phyloP scores from a whole-genome alignment of 1,140 invertebrate genomes.

The Aradophagus sp. region DNA sequence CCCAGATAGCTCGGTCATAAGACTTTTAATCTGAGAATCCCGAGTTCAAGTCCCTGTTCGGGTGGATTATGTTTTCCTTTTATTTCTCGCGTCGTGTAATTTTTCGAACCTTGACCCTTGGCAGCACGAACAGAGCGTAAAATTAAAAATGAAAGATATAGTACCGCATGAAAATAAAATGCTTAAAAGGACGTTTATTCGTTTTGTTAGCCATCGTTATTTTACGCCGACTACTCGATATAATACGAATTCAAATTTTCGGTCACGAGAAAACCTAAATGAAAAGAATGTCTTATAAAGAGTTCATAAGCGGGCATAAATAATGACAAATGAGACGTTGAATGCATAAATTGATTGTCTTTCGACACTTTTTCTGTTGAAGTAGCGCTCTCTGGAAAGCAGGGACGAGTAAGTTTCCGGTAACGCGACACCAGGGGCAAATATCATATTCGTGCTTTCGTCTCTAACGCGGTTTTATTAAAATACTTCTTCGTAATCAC shows the following conservation, averaged over 20 bases:
- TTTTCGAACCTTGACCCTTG: no score
- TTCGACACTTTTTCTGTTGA: conserved; percentile 43
- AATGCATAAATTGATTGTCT: conserved; percentile 54
- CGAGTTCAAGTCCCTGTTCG: conserved; percentile 88
- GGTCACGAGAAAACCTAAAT: no score
- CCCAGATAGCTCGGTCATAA: conserved; percentile 87
- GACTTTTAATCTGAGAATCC: conserved; percentile 87
- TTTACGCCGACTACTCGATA: no score
- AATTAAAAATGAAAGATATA: no score
- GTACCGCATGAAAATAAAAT: no score
- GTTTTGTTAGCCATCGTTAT: no score
- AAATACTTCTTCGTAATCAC: conserved; percentile 52
- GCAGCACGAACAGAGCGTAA: no score
- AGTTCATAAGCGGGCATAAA: conserved; percentile 5
- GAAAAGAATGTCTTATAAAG: neutral
- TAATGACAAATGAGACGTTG: conserved; percentile 27
- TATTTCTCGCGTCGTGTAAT: no score
- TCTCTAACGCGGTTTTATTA: conserved; percentile 52
- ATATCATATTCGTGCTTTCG: conserved; percentile 51
- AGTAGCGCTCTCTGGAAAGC: conserved; percentile 36
- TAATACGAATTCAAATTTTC: no score
- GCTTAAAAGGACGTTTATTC: no score
- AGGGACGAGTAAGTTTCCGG: conserved; percentile 47
- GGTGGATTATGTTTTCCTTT: no score
- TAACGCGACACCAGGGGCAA: conserved; percentile 58